Conservation (phyloP, 2,888 invertebrate species). For the Drosophila melanosoma region DNA sequence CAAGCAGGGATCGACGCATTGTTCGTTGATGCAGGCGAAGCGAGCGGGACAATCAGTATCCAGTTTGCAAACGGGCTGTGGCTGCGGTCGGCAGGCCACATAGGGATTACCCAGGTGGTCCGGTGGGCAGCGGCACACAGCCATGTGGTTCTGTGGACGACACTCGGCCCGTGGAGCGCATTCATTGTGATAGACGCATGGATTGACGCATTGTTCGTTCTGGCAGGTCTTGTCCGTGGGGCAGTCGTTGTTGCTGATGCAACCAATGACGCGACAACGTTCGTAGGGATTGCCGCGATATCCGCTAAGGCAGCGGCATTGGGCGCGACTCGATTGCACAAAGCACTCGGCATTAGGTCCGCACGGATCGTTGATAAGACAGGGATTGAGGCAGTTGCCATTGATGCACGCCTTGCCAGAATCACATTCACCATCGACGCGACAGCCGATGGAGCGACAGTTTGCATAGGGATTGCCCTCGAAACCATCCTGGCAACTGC, state of each 20-base stretch:
- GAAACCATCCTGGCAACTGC: conserved; percentile 93
- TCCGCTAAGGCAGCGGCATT: conserved; percentile 93
- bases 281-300: conserved; percentile 92
- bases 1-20: conserved; percentile 93
- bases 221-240: conserved; percentile 93
- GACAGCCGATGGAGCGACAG: conserved; percentile 93
- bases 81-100: conserved; percentile 90
- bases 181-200: conserved; percentile 91
- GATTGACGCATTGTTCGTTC: conserved; percentile 93
- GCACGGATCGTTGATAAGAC: conserved; percentile 91
- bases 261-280: conserved; percentile 92
- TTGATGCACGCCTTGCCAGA: conserved; percentile 93
- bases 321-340: conserved; percentile 89
- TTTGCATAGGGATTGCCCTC: conserved; percentile 94
- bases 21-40: conserved; percentile 92
- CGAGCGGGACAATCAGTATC: conserved; percentile 93
- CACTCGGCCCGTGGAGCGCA: conserved; percentile 93
- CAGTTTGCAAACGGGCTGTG: conserved; percentile 90
- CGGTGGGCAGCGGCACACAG: conserved; percentile 93
- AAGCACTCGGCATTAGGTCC: conserved; percentile 93
- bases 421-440: conserved; percentile 93
- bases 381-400: conserved; percentile 94
- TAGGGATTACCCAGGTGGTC: conserved; percentile 93
- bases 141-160: conserved; percentile 91
- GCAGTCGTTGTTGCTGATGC: conserved; percentile 94